Evolutionary conservation across 2,888 invertebrate species (phyloP).

Genomic region (Chelonus formosanus): DNA sequence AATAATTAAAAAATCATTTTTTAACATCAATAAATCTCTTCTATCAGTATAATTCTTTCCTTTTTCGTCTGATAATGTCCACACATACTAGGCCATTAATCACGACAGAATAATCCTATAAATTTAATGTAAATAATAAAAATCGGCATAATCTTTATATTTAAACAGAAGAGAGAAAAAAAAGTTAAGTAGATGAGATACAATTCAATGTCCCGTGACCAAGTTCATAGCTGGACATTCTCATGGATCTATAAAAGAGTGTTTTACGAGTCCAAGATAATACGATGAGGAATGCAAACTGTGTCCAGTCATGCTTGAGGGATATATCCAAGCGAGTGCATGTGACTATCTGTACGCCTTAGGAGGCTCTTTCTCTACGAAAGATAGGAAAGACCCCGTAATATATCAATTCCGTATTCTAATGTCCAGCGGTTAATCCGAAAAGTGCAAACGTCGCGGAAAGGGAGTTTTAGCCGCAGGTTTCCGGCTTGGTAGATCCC

Average conservation of each 20-base stretch:
- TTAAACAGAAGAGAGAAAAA: background rate
- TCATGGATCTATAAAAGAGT: constrained; percentile 38
- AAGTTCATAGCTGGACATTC: constrained; percentile 27
- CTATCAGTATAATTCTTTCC: too few relatives aligned
- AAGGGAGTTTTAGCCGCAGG: constrained; percentile 41
- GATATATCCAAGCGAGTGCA: constrained; percentile 43
- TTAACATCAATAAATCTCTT: too few relatives aligned
- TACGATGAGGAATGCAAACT: constrained; percentile 63
- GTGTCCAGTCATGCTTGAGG: constrained; percentile 61
- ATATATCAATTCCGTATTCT: constrained; percentile 66
- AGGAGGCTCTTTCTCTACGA: constrained; percentile 7
- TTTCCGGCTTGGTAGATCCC: constrained; percentile 21
- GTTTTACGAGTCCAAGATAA: constrained; percentile 63
- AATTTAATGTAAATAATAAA: too few relatives aligned
- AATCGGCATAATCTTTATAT: background rate
- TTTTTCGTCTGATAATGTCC: too few relatives aligned
- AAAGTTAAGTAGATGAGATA: background rate
- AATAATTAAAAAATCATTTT: too few relatives aligned
- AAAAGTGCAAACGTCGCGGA: constrained; percentile 64
- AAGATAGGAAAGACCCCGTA: constrained; percentile 42
- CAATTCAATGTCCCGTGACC: constrained; percentile 34
- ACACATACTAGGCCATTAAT: too few relatives aligned
- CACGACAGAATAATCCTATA: too few relatives aligned
- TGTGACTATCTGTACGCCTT: constrained; percentile 17
- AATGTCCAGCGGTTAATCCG: constrained; percentile 64